These are phyloP conservation scores for Panthera uncia DNA, from an alignment of 2,113 vertebrate species.

Conservation along the genomic window DNA sequence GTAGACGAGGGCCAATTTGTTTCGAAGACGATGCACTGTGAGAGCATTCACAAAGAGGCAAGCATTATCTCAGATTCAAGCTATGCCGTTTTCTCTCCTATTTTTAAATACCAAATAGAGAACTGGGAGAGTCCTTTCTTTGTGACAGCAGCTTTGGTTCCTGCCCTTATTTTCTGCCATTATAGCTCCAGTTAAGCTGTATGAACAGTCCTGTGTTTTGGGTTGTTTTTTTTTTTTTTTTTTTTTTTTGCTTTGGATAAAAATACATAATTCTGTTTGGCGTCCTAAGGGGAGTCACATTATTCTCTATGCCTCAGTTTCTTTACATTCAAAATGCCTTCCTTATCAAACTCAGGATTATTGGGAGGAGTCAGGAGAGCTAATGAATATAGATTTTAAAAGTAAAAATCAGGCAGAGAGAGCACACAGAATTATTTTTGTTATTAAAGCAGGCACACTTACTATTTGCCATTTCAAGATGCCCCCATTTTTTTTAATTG, in stretches of 20 bases:
- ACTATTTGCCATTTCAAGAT: not conserved
- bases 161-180: conserved; percentile 69
- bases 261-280: conserved; percentile 21
- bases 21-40: conserved; percentile 65
- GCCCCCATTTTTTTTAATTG: conserved; percentile 16
- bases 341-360: not conserved
- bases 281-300: not conserved
- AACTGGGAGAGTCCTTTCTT: conserved; percentile 66
- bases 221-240: too few relatives aligned
- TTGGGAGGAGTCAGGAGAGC: not conserved
- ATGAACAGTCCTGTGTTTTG: conserved; percentile 42
- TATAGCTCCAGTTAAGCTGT: conserved; percentile 60
- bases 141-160: conserved; percentile 72
- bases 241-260: not conserved
- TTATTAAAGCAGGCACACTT: not conserved
- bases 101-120: conserved; percentile 80
- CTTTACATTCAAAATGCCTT: conserved; percentile 39
- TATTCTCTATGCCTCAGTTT: conserved; percentile 36
- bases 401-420: not conserved
- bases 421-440: conserved; percentile 5
- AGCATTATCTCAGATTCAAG: conserved; percentile 77
- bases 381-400: conserved; percentile 40
- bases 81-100: conserved; percentile 68
- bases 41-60: conserved; percentile 68
- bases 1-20: conserved; percentile 77